Percentiles rank a stretch among this genome's conserved stretches.
Evolutionary conservation across 2,797 vertebrate genomes (phyloP).

Genomic region (Microctenopoma lineatum): DNA sequence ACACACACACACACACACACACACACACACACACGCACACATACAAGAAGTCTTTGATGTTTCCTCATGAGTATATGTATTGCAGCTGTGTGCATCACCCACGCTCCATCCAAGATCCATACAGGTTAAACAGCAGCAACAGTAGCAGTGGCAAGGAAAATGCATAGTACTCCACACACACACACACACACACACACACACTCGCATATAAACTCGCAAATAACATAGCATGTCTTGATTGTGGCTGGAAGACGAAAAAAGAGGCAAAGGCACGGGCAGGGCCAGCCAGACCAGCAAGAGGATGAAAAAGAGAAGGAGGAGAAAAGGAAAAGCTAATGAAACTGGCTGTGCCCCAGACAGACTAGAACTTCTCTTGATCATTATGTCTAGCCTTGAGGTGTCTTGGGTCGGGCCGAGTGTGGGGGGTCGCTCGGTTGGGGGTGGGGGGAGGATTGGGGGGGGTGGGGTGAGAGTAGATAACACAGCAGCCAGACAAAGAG

Average conservation of each 20-base stretch:
- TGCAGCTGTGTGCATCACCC: constrained; percentile 75
- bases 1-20: constrained; percentile 18
- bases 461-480: constrained; percentile 83
- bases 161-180: constrained; percentile 12
- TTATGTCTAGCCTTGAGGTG: constrained; percentile 97
- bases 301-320: constrained; percentile 30
- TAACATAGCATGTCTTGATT: constrained; percentile 83
- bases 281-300: constrained; percentile 40
- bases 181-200: constrained; percentile 18
- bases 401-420: constrained; percentile 85
- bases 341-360: constrained; percentile 88
- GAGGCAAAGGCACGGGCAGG: constrained; percentile 51
- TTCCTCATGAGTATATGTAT: constrained; percentile 64
- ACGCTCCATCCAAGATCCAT: constrained; percentile 65
- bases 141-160: constrained; percentile 45
- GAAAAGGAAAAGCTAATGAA: constrained; percentile 72
- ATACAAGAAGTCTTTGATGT: constrained; percentile 83
- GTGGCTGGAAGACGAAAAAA: constrained; percentile 58
- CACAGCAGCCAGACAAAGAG: constrained; percentile 92
- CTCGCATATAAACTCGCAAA: constrained; percentile 43
- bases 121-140: constrained; percentile 58
- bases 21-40: constrained; percentile 54
- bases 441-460: constrained; percentile 55
- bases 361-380: constrained; percentile 92
- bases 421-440: constrained; percentile 86